A percentile compares a stretch with the other conserved stretches of the same genome.
These are phyloP conservation scores for silkworm (Bombyx mori) DNA, from an alignment of 1,140 invertebrate species.

Conservation along the genomic window DNA sequence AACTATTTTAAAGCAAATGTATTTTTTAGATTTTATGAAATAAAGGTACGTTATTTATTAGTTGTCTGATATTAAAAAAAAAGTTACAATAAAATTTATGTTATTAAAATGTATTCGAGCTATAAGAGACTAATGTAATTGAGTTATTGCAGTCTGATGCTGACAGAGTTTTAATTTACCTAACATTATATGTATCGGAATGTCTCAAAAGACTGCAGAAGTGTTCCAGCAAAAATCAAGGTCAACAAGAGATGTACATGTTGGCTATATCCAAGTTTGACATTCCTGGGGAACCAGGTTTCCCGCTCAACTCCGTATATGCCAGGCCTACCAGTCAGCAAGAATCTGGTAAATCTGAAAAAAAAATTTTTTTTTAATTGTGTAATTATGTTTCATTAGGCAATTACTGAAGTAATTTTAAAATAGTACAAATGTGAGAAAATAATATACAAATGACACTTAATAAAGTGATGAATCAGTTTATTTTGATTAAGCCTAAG, in stretches of 20 bases:
- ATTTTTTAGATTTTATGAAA: constrained; percentile 98
- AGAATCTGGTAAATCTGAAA: constrained; percentile 79
- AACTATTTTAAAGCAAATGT: constrained; percentile 99
- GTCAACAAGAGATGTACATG: constrained; percentile 95
- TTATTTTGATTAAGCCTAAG: no score
- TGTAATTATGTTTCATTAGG: no score
- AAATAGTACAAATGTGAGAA: no score
- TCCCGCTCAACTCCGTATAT: constrained; percentile 98
- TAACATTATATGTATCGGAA: constrained; percentile 99
- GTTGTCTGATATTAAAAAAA: not conserved
- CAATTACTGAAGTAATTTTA: no score
- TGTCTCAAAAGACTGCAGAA: constrained; percentile 96
- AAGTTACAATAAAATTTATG: not conserved
- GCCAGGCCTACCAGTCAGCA: constrained; percentile 84
- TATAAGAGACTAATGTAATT: not conserved
- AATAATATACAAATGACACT: no score
- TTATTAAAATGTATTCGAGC: not conserved
- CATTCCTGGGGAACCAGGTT: constrained; percentile 95
- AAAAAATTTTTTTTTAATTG: not conserved
- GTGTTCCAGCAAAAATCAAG: constrained; percentile 91
- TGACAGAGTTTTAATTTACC: constrained; percentile 96
- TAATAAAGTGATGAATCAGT: no score
- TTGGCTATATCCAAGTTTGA: constrained; percentile 96
- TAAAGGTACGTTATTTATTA: constrained; percentile 79
- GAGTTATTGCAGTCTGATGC: constrained; percentile 83